Evolutionary conservation across 2,113 vertebrate genomes (phyloP).

Genomic region (Strix uralensis): DNA sequence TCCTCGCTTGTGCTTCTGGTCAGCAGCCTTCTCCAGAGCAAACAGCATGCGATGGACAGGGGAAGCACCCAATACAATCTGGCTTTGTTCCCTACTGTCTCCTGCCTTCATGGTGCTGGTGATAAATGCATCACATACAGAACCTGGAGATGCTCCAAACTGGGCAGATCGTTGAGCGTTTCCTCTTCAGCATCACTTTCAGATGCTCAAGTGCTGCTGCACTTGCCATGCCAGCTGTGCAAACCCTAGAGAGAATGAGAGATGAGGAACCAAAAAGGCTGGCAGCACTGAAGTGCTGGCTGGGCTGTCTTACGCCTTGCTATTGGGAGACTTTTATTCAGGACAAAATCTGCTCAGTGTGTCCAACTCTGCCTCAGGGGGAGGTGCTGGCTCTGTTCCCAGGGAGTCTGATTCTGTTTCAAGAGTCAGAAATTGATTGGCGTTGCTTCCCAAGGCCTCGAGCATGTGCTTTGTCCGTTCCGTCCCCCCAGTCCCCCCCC

Average conservation of each 20-base stretch:
- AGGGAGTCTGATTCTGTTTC: neutral
- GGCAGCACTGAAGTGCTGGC: fast-evolving
- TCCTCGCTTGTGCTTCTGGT: fast-evolving
- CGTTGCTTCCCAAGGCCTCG: neutral
- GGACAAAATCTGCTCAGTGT: neutral
- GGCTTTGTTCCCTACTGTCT: neutral
- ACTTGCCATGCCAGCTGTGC: neutral
- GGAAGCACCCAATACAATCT: fast-evolving
- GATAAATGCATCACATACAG: neutral
- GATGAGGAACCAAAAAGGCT: neutral
- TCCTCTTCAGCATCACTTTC: neutral
- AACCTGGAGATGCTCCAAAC: neutral
- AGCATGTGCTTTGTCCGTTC: neutral
- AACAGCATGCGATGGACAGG: fast-evolving
- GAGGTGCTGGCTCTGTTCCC: slow-evolving; percentile 4
- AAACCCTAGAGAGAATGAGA: neutral
- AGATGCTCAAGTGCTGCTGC: neutral
- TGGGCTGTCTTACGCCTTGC: neutral
- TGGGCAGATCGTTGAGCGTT: neutral
- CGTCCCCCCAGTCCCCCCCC: neutral
- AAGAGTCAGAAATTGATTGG: slow-evolving; percentile 7
- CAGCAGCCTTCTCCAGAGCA: neutral
- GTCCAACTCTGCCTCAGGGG: neutral
- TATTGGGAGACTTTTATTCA: neutral
- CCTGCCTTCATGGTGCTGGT: neutral